Evolutionary conservation across 2,888 invertebrate genomes (phyloP).

Genomic region (Cyaniris semiargus): DNA sequence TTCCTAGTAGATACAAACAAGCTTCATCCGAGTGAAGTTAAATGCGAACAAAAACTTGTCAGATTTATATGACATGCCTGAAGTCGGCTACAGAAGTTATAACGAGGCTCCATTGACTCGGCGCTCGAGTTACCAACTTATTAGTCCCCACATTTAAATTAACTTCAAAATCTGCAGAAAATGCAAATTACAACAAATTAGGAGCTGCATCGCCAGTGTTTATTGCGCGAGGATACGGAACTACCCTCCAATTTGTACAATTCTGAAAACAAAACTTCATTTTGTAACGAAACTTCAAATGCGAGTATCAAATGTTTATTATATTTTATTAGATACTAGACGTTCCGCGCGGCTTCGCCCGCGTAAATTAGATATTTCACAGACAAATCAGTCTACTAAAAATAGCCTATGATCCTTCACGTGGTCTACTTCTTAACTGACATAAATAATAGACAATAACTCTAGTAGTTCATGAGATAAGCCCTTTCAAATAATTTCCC

Average conservation of each 20-base stretch:
- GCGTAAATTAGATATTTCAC: no score
- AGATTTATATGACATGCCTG: constrained; percentile 43
- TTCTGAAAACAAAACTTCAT: not conserved
- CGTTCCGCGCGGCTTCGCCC: no score
- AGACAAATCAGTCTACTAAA: no score
- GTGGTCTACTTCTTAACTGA: no score
- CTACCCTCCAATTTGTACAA: not conserved
- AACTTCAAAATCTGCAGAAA: constrained; percentile 23
- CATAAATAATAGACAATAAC: no score
- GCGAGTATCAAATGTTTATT: not conserved
- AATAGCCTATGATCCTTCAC: no score
- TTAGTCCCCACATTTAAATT: constrained; percentile 48
- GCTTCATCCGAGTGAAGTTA: not conserved
- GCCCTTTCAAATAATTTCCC: no score
- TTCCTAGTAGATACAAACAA: not conserved
- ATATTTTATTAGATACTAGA: no score
- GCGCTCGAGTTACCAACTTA: constrained; percentile 55
- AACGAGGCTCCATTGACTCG: constrained; percentile 58
- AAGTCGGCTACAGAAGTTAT: constrained; percentile 46
- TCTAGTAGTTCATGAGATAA: no score
- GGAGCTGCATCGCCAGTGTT: constrained; percentile 12
- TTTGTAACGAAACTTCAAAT: not conserved
- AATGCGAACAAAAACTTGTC: constrained; percentile 39
- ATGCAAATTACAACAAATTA: constrained; percentile 28
- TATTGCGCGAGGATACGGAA: not conserved